These are phyloP conservation scores for Acanthosepion lycidas DNA, from an alignment of 2,888 invertebrate genomes.

Conservation along the genomic window DNA sequence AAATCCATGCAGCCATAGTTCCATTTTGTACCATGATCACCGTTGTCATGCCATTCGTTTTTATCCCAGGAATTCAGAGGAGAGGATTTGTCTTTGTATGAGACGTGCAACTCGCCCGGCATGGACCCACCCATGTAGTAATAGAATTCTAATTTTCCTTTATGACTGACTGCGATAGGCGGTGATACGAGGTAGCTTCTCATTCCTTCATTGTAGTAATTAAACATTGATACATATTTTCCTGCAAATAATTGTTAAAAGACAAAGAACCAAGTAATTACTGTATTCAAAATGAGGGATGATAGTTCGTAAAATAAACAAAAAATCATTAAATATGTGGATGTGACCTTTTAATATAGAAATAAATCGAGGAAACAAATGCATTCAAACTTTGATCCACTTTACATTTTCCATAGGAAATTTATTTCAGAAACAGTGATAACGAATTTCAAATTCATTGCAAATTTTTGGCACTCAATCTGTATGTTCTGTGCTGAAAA, in stretches of 20 bases:
- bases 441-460: too few relatives aligned
- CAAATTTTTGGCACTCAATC: too few relatives aligned
- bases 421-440: too few relatives aligned
- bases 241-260: not conserved
- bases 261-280: too few relatives aligned
- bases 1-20: conserved; percentile 7
- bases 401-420: too few relatives aligned
- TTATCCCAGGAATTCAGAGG: not conserved
- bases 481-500: too few relatives aligned
- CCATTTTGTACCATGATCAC: not conserved
- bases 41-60: not conserved
- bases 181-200: not conserved
- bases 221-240: not conserved
- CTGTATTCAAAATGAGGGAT: too few relatives aligned
- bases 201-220: not conserved
- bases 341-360: too few relatives aligned
- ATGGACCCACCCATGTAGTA: not conserved
- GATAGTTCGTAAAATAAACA: too few relatives aligned
- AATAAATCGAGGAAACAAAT: too few relatives aligned
- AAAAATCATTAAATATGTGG: too few relatives aligned
- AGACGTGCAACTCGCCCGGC: not conserved
- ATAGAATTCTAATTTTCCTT: not conserved
- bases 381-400: too few relatives aligned
- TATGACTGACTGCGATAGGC: not conserved
- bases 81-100: not conserved